A percentile compares a stretch with the other conserved stretches of the same genome.
Conservation (phyloP, 2,888 invertebrate species). For the Tachystola acroxantha region DNA sequence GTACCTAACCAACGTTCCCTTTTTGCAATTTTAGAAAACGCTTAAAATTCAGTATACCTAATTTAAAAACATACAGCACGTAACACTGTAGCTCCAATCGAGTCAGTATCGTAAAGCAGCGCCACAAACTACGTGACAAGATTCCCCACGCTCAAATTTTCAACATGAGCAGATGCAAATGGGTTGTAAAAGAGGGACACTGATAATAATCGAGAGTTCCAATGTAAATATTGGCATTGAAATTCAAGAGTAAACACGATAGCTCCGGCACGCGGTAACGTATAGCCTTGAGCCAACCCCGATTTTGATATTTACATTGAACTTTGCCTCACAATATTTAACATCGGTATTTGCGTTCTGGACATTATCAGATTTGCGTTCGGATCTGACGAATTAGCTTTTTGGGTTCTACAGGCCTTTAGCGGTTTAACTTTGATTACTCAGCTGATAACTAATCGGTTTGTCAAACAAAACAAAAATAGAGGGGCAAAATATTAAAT, state of each 20-base stretch:
- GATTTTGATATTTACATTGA: slow-evolving; percentile 30
- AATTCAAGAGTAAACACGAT: slow-evolving; percentile 44
- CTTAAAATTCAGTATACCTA: too few species aligned
- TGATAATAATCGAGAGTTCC: slow-evolving; percentile 32
- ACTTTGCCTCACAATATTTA: slow-evolving; percentile 10
- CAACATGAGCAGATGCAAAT: slow-evolving; percentile 25
- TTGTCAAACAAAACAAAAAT: neutral
- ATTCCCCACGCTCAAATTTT: slow-evolving; percentile 9
- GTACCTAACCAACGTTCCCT: too few species aligned
- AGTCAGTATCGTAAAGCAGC: slow-evolving; percentile 11
- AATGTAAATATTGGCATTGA: slow-evolving; percentile 40
- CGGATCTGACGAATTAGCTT: neutral
- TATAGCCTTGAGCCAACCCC: slow-evolving; percentile 21
- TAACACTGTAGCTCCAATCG: neutral
- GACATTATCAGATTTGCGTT: neutral
- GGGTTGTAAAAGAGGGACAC: slow-evolving; percentile 21
- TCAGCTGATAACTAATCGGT: neutral
- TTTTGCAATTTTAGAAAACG: too few species aligned
- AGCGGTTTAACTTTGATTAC: slow-evolving; percentile 1
- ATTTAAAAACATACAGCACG: slow-evolving; percentile 8
- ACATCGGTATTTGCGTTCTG: slow-evolving; percentile 1
- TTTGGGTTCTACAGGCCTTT: neutral
- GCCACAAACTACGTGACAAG: slow-evolving; percentile 10
- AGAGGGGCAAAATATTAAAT: too few species aligned
- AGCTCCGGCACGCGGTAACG: slow-evolving; percentile 26